Conservation (phyloP, 2,797 vertebrate genomes). For the Lindbergichthys nudifrons region DNA sequence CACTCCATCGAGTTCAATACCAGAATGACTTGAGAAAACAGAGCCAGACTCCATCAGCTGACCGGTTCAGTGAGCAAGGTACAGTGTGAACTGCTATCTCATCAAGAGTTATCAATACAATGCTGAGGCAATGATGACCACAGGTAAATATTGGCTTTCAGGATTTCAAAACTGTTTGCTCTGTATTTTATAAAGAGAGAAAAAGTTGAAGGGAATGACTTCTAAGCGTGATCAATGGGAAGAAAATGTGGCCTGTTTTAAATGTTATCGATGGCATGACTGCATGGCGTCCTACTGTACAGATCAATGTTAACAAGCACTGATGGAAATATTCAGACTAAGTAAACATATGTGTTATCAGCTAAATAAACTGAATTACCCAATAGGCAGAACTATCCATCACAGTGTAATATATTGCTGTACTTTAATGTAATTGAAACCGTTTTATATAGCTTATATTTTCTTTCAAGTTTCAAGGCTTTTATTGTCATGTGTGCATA, state of each 20-base stretch:
- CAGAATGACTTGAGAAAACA: slow-evolving; percentile 14
- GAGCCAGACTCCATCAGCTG: slow-evolving; percentile 25
- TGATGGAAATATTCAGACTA: background rate
- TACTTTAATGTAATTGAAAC: background rate
- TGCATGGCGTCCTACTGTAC: background rate
- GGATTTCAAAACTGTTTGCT: slow-evolving; percentile 58
- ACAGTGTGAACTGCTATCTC: slow-evolving; percentile 27
- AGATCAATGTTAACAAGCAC: background rate
- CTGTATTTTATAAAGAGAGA: slow-evolving; percentile 13
- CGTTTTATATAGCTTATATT: background rate
- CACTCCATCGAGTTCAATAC: slow-evolving; percentile 14
- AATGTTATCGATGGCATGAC: background rate
- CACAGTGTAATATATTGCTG: background rate
- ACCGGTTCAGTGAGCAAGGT: slow-evolving; percentile 57
- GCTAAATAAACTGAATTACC: background rate
- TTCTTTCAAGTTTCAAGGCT: background rate
- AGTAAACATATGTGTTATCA: background rate
- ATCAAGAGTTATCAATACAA: slow-evolving; percentile 41
- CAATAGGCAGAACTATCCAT: background rate
- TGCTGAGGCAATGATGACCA: slow-evolving; percentile 37
- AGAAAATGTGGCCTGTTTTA: background rate
- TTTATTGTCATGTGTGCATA: too few relatives aligned
- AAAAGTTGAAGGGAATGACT: background rate
- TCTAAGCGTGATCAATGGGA: background rate
- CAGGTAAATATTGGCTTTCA: slow-evolving; percentile 57